Evolutionary conservation across 2,797 vertebrate genomes (phyloP).

Genomic region (Acanthornis magna): DNA sequence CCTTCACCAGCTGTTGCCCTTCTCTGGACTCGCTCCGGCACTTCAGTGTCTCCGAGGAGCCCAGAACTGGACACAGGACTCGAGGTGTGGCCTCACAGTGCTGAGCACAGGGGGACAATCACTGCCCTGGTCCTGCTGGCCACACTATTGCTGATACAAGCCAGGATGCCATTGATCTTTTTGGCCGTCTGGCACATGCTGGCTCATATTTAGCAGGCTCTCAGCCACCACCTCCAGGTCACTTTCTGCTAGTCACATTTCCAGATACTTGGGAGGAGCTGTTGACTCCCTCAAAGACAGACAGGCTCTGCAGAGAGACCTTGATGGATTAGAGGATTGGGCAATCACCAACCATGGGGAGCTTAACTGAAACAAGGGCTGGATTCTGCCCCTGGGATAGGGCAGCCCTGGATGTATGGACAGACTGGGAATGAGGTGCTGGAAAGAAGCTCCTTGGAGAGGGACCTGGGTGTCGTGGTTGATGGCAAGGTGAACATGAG

Average conservation of each 20-base stretch:
- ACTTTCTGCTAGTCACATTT: background rate
- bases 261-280: background rate
- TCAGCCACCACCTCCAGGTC: background rate
- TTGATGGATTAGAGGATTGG: background rate
- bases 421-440: fast-evolving
- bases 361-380: background rate
- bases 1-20: background rate
- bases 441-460: background rate
- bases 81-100: background rate
- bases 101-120: background rate
- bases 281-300: background rate
- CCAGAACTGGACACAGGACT: background rate
- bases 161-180: background rate
- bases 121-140: background rate
- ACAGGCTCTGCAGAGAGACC: background rate
- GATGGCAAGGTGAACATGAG: fast-evolving
- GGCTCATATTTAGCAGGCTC: background rate
- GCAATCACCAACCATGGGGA: background rate
- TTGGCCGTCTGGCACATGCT: background rate
- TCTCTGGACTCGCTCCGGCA: background rate
- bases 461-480: fast-evolving
- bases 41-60: background rate
- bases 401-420: fast-evolving
- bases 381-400: background rate
- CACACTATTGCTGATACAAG: background rate